Conservation (phyloP, 2,888 invertebrate species). For the Dynastes tityus region DNA sequence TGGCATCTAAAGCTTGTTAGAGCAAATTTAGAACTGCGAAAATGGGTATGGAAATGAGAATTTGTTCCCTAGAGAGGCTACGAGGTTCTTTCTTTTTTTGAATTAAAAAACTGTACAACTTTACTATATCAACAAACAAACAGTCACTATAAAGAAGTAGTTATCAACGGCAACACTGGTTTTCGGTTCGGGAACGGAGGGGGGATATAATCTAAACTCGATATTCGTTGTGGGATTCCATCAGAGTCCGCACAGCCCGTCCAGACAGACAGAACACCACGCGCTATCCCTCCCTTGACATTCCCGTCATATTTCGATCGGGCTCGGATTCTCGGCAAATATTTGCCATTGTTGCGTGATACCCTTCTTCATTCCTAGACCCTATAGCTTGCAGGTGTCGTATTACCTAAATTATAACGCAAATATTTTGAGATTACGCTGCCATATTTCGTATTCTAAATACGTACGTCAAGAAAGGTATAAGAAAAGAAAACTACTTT, state of each 20-base stretch:
- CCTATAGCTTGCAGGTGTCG: slow-evolving; percentile 10
- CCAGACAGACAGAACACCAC: slow-evolving; percentile 27
- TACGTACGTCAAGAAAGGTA: slow-evolving; percentile 43
- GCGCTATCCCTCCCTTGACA: slow-evolving; percentile 29
- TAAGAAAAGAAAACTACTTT: no score
- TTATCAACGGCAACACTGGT: no score
- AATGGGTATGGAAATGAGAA: no score
- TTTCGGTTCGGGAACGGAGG: no score
- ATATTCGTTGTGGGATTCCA: slow-evolving; percentile 3
- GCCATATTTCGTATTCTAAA: slow-evolving; percentile 40
- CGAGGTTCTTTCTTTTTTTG: no score
- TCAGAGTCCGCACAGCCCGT: slow-evolving; percentile 3
- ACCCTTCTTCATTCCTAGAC: slow-evolving; percentile 5
- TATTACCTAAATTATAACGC: slow-evolving; percentile 11
- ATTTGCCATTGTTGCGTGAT: slow-evolving; percentile 39
- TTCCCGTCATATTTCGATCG: slow-evolving; percentile 46
- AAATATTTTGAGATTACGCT: neutral
- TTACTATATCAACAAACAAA: no score
- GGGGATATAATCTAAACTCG: neutral
- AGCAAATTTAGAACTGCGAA: no score
- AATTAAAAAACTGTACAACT: no score
- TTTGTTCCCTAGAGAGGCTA: no score
- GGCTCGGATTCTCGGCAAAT: slow-evolving; percentile 37
- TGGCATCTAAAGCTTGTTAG: no score
- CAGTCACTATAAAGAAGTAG: no score